phyloP scores from a whole-genome alignment of 2,113 vertebrate genomes.

The Zosterops hypoxanthus region DNA sequence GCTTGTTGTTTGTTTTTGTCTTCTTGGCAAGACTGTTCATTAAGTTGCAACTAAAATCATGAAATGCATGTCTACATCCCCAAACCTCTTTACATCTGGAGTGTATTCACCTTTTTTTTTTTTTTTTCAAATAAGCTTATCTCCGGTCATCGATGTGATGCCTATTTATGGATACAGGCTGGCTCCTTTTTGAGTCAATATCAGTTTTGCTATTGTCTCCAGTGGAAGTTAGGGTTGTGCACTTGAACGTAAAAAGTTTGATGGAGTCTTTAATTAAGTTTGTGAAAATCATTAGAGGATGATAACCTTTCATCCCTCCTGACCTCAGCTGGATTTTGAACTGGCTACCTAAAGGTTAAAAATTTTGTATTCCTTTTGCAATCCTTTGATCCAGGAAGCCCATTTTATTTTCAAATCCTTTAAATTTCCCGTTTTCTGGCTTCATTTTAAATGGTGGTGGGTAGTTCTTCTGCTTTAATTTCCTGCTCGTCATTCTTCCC shows the following conservation, averaged over 20 bases:
- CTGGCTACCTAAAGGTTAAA: slow-evolving; percentile 47
- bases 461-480: slow-evolving; percentile 30
- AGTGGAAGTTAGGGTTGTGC: slow-evolving; percentile 3
- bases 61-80: not conserved
- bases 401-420: slow-evolving; percentile 39
- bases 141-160: not conserved
- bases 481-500: not conserved
- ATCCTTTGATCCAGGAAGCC: slow-evolving; percentile 36
- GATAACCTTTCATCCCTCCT: slow-evolving; percentile 52
- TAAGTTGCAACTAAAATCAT: not conserved
- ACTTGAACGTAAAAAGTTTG: slow-evolving; percentile 16
- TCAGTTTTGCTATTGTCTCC: slow-evolving; percentile 1
- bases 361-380: slow-evolving; percentile 12
- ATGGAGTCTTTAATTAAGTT: slow-evolving; percentile 49
- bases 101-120: not conserved
- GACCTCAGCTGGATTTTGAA: slow-evolving; percentile 52
- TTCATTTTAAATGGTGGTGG: slow-evolving; percentile 12
- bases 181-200: not conserved
- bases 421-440: slow-evolving; percentile 40
- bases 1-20: not conserved
- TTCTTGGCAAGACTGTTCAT: not conserved
- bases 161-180: not conserved
- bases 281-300: slow-evolving; percentile 33
- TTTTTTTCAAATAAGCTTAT: not conserved
- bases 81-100: slow-evolving; percentile 9